A percentile compares a stretch with the other conserved stretches of the same genome.
Conservation (phyloP, 2,888 invertebrate genomes). For the Cosmia trapezina region DNA sequence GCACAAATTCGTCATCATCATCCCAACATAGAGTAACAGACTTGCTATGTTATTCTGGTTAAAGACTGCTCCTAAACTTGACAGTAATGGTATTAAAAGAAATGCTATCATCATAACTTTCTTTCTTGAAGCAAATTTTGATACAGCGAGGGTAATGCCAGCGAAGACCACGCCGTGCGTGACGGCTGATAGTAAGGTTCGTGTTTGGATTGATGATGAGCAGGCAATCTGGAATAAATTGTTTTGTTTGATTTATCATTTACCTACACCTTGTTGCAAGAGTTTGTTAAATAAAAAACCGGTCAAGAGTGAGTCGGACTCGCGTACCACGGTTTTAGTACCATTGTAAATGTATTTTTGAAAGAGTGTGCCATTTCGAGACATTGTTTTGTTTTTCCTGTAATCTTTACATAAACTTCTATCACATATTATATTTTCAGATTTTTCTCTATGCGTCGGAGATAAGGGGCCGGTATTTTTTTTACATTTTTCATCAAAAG, state of each 20-base stretch:
- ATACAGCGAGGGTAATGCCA: constrained; percentile 60
- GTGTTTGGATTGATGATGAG: constrained; percentile 38
- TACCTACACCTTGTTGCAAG: too few species aligned
- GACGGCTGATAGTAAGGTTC: constrained; percentile 54
- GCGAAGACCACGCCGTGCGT: constrained; percentile 59
- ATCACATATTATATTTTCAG: too few species aligned
- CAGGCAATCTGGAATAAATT: constrained; percentile 36
- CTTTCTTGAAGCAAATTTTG: constrained; percentile 64
- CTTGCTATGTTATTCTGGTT: constrained; percentile 62
- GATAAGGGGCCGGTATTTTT: too few species aligned
- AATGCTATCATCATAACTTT: constrained; percentile 63
- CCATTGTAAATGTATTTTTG: too few species aligned
- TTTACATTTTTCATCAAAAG: too few species aligned
- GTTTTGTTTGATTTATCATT: not conserved
- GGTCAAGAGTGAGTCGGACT: too few species aligned
- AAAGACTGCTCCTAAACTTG: constrained; percentile 60
- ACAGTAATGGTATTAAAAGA: constrained; percentile 53
- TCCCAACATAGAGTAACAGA: constrained; percentile 67
- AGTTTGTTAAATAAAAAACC: too few species aligned
- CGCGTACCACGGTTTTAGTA: too few species aligned
- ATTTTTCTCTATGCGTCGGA: too few species aligned
- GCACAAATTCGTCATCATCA: constrained; percentile 67
- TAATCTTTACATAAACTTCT: too few species aligned
- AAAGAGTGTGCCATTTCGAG: too few species aligned
- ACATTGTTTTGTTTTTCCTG: too few species aligned